Base-by-base conservation (phyloP, 2,797 vertebrate genomes). In the Lindbergichthys nudifrons region DNA sequence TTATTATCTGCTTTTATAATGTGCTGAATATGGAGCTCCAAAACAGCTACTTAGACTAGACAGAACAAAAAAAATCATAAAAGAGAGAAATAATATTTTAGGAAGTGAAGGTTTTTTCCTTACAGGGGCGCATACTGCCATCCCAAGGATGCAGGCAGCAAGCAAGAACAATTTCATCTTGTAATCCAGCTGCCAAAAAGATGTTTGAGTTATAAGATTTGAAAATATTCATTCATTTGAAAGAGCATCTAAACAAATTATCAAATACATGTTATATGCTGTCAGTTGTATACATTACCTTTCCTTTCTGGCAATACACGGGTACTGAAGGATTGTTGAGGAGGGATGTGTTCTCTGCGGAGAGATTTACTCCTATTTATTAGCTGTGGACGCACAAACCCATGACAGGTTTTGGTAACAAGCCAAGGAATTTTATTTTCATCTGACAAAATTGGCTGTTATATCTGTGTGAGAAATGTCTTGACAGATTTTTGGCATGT, bases 141-240 rank as follows among this genome's bases (percentile, higher is more conserved):
- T 51, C 79, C 90, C 91, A 64, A 93, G 18, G 66, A 92, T 57
- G 79, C 85, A 91, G 59, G 78, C 73, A 67, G 66, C 71, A 42
- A 93, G 66, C 69, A 92, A 45, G 64, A 92, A 48, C 54, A 71
- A 76, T 79, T 91, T 89, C 92, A 94, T 94, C 50, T 83, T 91
- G 61, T 36, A 65, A 75, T 59, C 19, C 53, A 60, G 43, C 90
- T 92, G 84, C 67, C 3, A 84, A 79, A 86, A 6, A 82, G 8
- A 79, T 53, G 64, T 15, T 65, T 15, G 1, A 45, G 12, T 62
- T 50, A 70, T 36, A 43, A 47, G 26, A 26, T 12, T 15, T 12
- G 4, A 45, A 13, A 63, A 23, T 26, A 66, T 61, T 45, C 2
- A 66, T 61, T 45, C 2, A 66, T 8, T 43, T 18, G 3, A 51